Percentiles rank a stretch among this genome's conserved stretches.
phyloP scores from a whole-genome alignment of 2,113 vertebrate species.

The Prunella himalayana region DNA sequence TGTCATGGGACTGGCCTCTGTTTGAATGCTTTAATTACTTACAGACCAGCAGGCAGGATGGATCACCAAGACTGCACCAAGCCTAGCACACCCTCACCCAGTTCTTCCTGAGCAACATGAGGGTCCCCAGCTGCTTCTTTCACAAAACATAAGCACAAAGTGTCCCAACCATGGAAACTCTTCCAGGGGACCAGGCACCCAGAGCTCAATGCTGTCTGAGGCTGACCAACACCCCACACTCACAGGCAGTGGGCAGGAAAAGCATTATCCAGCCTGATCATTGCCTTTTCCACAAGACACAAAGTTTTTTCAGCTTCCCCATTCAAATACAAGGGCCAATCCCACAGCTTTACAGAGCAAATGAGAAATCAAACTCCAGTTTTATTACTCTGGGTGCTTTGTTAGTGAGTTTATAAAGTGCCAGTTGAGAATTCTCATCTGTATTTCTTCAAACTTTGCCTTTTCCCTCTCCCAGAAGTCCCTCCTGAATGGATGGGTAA shows the following conservation, averaged over 20 bases:
- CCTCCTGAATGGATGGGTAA: neutral
- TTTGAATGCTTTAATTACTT: neutral
- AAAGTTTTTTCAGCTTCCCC: neutral
- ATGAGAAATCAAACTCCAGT: neutral
- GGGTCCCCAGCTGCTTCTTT: neutral
- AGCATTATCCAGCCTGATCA: neutral
- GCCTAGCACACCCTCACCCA: neutral
- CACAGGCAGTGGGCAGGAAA: neutral
- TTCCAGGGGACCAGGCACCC: neutral
- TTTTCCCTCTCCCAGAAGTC: neutral
- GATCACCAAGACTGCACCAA: neutral
- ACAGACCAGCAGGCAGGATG: neutral
- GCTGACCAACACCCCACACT: rapidly evolving
- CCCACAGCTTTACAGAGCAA: neutral
- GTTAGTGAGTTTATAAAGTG: neutral
- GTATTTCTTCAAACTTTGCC: neutral
- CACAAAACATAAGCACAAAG: neutral
- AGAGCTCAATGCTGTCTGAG: neutral
- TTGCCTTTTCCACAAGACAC: neutral
- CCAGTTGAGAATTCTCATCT: neutral
- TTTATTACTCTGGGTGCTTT: neutral
- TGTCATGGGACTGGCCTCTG: neutral
- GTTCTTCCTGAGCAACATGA: rapidly evolving
- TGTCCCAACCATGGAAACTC: rapidly evolving
- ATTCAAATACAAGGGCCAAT: neutral